Base-by-base conservation (phyloP, 2,113 vertebrate genomes). In the Hemiscyllium ocellatum region DNA sequence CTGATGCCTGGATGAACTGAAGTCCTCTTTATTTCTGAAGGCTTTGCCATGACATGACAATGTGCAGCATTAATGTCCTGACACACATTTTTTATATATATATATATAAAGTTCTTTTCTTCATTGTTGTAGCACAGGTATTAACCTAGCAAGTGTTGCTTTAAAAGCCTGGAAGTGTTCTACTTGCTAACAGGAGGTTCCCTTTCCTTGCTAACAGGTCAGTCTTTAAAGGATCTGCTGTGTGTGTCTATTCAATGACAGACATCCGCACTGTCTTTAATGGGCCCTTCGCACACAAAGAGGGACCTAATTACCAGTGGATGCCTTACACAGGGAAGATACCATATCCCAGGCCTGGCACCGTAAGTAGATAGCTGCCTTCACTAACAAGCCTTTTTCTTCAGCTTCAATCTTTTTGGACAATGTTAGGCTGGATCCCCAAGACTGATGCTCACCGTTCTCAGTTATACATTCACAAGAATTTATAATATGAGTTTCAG, bases 241-340 rank as follows among this genome's bases (percentile, higher is more conserved):
- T 99, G 95, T 99, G 99, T 3, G 98, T 99, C 95, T 99, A 99
- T 97, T 99, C 99, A 86, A 99, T 99, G 99, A 98, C 99, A 0
- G 99, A 99, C 97, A 99, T 99, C 83, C 99, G 99, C 22, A 99
- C 99, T 98, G 99, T 99, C 96, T 99, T 99, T 97, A 99, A 99
- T 0, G 99, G 99, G 52, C 99, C 99, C 83, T 99, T 99, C 6
- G 99, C 99, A 0, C 99, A 99, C 97, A 99, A 99, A 96, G 99
- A 99, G 95, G 99, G 99, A 20, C 99, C 99, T 96, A 99, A 99
- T 97, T 99, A 99, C 97, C 99, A 99, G 97, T 99, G 99, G 99
- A 98, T 99, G 97, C 99, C 99, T 52, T 99, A 99, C 97, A 98
- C 98, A 0, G 99, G 99, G 96, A 99, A 99, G 97, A 99, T 99